Percentiles rank a stretch among this genome's conserved stretches.
Conservation (phyloP, 2,888 invertebrate species). For the Hymenopus coronatus region DNA sequence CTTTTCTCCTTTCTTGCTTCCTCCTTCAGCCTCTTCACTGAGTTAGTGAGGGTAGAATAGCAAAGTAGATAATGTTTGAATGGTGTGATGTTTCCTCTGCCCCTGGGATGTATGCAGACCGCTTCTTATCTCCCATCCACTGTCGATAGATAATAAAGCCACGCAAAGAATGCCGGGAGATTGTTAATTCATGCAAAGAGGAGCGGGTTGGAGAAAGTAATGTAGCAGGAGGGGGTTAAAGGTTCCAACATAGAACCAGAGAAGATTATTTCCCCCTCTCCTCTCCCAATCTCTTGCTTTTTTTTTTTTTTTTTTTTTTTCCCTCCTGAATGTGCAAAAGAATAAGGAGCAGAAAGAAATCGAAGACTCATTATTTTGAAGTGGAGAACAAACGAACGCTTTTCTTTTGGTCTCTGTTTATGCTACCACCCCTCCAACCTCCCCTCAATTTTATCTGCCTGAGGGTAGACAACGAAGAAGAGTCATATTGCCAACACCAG, state of each 20-base stretch:
- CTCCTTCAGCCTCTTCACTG: background rate
- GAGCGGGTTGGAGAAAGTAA: background rate
- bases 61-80: conserved; percentile 18
- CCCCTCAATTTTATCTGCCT: background rate
- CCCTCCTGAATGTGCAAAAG: background rate
- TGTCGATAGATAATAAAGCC: conserved; percentile 15
- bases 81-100: conserved; percentile 20
- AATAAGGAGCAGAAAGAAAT: conserved; percentile 14
- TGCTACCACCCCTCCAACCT: background rate
- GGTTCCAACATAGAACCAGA: background rate
- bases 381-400: conserved; percentile 19
- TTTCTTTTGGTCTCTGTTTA: conserved; percentile 8
- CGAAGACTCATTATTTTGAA: conserved; percentile 29
- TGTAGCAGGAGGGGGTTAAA: background rate
- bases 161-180: conserved; percentile 16
- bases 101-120: conserved; percentile 19
- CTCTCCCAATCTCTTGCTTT: background rate
- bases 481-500: background rate
- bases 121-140: conserved; percentile 1
- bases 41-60: background rate
- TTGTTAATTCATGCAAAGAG: conserved; percentile 20
- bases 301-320: too few species aligned
- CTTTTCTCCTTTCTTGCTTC: background rate
- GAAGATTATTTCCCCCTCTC: conserved; percentile 5
- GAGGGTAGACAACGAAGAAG: background rate